These are phyloP conservation scores for Brachionus calyciflorus DNA, from an alignment of 1,140 invertebrate genomes.

Conservation along the genomic window DNA sequence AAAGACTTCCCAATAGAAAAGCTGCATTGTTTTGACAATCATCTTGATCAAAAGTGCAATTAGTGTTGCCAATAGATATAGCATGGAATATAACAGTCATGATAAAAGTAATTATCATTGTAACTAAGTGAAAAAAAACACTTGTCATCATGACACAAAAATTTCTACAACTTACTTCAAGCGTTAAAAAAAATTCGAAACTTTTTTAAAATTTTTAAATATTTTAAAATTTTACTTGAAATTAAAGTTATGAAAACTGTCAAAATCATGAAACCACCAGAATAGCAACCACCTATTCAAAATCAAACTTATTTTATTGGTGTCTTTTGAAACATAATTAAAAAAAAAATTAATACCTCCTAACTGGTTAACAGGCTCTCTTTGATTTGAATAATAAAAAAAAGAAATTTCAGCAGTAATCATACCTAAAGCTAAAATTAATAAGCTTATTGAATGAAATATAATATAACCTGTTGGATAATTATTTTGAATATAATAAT, in stretches of 20 bases:
- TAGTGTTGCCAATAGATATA: not conserved
- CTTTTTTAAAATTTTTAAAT: not conserved
- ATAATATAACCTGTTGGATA: slow-evolving; percentile 13
- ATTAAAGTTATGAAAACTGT: slow-evolving; percentile 1
- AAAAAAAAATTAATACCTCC: slow-evolving; percentile 12
- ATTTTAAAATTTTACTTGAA: not conserved
- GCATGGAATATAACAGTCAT: not conserved
- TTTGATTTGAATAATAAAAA: not conserved
- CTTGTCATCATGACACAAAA: slow-evolving; percentile 10
- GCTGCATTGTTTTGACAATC: not conserved
- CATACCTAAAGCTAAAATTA: not conserved
- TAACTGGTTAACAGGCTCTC: not conserved
- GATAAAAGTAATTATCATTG: not conserved
- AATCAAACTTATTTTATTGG: not conserved
- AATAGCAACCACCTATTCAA: slow-evolving; percentile 3
- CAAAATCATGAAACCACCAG: slow-evolving; percentile 6
- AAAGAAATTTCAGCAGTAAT: not conserved
- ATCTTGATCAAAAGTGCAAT: not conserved
- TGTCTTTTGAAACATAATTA: not conserved
- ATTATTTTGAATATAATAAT: slow-evolving; percentile 14
- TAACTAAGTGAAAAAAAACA: not conserved
- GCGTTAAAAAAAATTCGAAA: not conserved
- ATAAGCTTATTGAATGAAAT: slow-evolving; percentile 16
- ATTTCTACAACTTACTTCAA: slow-evolving; percentile 25
- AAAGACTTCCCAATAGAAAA: not conserved